Evolutionary conservation across 2,797 vertebrate genomes (phyloP).

Genomic region (Callimico goeldii): DNA sequence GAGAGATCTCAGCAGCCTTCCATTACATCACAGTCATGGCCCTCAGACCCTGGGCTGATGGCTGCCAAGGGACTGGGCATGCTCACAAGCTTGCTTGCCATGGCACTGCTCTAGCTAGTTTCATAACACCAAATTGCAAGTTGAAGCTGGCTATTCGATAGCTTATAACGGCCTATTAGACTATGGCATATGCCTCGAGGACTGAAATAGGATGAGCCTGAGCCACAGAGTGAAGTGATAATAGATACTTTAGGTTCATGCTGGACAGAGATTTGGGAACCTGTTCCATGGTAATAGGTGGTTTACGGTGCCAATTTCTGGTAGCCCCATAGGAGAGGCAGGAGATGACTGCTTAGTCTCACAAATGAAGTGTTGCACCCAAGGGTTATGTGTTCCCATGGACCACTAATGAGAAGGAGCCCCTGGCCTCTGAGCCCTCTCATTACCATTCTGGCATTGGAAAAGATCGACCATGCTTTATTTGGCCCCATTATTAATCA

Average conservation of each 20-base stretch:
- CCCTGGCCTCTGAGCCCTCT: neutral
- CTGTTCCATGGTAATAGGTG: neutral
- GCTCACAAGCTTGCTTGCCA: neutral
- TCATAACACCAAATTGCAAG: neutral
- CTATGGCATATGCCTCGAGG: neutral
- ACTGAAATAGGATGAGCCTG: neutral
- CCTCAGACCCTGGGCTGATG: neutral
- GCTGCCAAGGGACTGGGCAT: neutral
- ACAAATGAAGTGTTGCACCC: neutral
- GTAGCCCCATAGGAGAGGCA: neutral
- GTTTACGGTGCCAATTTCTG: neutral
- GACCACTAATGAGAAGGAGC: neutral
- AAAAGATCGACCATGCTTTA: neutral
- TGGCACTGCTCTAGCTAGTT: neutral
- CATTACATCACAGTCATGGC: neutral
- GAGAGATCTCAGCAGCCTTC: neutral
- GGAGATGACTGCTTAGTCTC: neutral
- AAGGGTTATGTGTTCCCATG: neutral
- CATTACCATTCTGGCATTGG: neutral
- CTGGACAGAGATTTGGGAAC: slow-evolving; percentile 18
- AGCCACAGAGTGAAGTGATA: neutral
- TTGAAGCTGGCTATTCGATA: neutral
- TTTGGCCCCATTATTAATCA: neutral
- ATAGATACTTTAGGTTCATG: neutral
- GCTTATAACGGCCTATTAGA: neutral